These are phyloP conservation scores for Dicyrtomina minuta DNA, from an alignment of 2,888 invertebrate genomes.

Conservation along the genomic window DNA sequence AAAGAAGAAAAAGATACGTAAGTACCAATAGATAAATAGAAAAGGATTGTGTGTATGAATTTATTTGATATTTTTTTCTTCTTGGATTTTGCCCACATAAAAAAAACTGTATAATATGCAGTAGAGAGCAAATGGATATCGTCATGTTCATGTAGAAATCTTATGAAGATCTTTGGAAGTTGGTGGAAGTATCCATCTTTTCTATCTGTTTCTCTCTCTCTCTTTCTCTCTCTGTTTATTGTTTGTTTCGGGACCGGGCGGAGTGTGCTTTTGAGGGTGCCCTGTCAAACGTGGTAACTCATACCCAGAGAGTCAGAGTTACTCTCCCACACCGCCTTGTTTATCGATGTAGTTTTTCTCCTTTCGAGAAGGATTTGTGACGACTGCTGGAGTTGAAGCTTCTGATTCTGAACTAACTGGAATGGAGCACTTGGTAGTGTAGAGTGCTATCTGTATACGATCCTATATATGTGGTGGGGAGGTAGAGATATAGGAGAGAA, in stretches of 20 bases:
- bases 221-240: slow-evolving; percentile 15
- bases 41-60: background rate
- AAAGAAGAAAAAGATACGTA: too few relatives aligned
- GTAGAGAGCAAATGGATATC: slow-evolving; percentile 14
- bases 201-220: background rate
- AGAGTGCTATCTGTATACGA: too few relatives aligned
- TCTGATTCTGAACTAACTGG: slow-evolving; percentile 18
- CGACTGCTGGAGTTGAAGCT: background rate
- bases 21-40: too few relatives aligned
- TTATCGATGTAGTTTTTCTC: background rate
- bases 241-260: background rate
- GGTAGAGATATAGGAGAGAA: slow-evolving; percentile 12
- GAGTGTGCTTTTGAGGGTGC: background rate
- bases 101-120: slow-evolving; percentile 3
- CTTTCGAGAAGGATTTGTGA: too few relatives aligned
- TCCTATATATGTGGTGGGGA: too few relatives aligned
- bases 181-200: too few relatives aligned
- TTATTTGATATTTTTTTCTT: slow-evolving; percentile 10
- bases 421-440: slow-evolving; percentile 11
- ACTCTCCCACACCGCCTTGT: background rate
- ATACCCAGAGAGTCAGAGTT: background rate
- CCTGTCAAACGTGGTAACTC: background rate
- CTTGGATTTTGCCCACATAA: slow-evolving; percentile 14
- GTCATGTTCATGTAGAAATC: background rate
- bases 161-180: background rate